phyloP scores from a whole-genome alignment of 2,797 vertebrate species.

The Anableps anableps region DNA sequence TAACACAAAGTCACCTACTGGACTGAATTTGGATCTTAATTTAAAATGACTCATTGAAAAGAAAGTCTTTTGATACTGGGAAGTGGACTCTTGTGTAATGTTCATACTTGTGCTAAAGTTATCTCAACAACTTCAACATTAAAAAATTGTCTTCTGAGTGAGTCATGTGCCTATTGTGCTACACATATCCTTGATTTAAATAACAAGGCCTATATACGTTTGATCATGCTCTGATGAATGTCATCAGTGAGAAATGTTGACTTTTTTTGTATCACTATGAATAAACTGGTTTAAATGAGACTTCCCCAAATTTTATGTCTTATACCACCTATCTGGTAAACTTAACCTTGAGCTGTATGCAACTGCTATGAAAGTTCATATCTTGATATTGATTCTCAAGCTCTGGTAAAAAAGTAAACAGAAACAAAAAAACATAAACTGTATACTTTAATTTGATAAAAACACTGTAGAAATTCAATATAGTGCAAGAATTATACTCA shows the following conservation, averaged over 20 bases:
- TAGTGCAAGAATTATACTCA: slow-evolving; percentile 55
- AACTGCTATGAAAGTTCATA: not conserved
- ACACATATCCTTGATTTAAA: not conserved
- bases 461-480: not conserved
- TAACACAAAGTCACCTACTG: not conserved
- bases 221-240: not conserved
- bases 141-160: not conserved
- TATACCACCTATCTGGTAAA: not conserved
- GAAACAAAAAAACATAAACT: not conserved
- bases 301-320: not conserved
- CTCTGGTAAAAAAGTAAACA: slow-evolving; percentile 1
- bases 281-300: not conserved
- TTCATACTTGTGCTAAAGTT: not conserved
- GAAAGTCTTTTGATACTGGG: not conserved
- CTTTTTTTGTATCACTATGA: not conserved
- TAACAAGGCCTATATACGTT: not conserved
- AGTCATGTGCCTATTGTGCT: not conserved
- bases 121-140: not conserved
- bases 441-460: not conserved
- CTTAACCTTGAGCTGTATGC: not conserved
- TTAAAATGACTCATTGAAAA: not conserved
- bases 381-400: not conserved
- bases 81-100: not conserved
- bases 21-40: not conserved
- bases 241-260: not conserved